Conservation (phyloP, 2,888 invertebrate genomes). For the Cerastis leucographa region DNA sequence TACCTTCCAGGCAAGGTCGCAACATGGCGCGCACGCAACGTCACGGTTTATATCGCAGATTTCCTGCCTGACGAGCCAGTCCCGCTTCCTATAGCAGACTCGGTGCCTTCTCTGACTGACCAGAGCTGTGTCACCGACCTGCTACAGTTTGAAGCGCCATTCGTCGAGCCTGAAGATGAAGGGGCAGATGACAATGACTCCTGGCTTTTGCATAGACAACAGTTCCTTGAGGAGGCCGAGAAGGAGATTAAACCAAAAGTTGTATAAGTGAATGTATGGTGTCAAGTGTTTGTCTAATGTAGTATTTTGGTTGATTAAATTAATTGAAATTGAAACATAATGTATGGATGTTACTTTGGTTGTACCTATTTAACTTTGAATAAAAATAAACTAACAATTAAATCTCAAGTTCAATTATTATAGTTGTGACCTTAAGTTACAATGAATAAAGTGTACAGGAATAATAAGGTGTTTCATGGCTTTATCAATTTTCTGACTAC, state of each 20-base stretch:
- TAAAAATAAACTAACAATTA: background rate
- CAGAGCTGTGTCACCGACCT: constrained; percentile 82
- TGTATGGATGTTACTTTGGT: background rate
- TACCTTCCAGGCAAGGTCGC: constrained; percentile 84
- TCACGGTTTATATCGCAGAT: constrained; percentile 92
- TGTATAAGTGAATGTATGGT: background rate
- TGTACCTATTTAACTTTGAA: constrained; percentile 2
- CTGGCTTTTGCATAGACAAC: constrained; percentile 85
- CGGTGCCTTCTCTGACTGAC: constrained; percentile 89
- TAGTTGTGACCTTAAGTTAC: background rate
- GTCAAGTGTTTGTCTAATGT: background rate
- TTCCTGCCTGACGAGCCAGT: constrained; percentile 93
- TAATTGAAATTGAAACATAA: background rate
- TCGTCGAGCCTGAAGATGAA: constrained; percentile 81
- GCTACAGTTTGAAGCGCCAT: constrained; percentile 84
- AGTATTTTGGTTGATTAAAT: constrained; percentile 10
- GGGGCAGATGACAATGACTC: constrained; percentile 84
- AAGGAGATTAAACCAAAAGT: constrained; percentile 70
- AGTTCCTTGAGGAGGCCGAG: constrained; percentile 85
- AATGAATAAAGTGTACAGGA: background rate
- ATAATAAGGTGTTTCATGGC: background rate
- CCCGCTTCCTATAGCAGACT: constrained; percentile 92
- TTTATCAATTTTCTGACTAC: background rate
- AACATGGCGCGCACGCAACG: constrained; percentile 93
- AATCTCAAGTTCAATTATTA: background rate